Conservation (phyloP, 2,113 vertebrate genomes). For the Pelodiscus sinensis region DNA sequence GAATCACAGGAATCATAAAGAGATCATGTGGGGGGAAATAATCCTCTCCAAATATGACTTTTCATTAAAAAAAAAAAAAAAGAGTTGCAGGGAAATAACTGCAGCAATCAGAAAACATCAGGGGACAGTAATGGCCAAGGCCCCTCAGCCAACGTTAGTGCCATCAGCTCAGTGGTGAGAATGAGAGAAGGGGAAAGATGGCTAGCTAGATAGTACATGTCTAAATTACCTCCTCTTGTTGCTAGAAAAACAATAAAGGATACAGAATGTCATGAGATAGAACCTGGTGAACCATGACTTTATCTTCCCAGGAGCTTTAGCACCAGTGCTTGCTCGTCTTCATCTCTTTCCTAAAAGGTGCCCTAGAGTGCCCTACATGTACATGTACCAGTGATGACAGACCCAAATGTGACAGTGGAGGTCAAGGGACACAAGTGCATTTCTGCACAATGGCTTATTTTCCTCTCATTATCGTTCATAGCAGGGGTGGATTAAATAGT, state of each 20-base stretch:
- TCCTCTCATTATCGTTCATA: constrained; percentile 14
- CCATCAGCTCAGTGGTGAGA: background rate
- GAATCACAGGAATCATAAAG: background rate
- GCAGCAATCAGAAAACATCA: background rate
- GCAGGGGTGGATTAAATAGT: constrained; percentile 26
- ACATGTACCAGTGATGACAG: background rate
- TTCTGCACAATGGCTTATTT: background rate
- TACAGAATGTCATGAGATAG: background rate
- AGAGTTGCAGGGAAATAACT: constrained; percentile 5
- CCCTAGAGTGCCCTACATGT: rapidly evolving
- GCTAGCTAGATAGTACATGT: background rate
- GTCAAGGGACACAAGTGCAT: background rate
- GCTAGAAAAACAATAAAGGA: background rate
- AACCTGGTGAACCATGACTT: background rate
- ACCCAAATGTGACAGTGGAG: rapidly evolving
- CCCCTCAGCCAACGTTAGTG: background rate
- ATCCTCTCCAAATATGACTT: background rate
- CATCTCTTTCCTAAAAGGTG: background rate
- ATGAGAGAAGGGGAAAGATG: background rate
- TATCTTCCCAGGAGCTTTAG: background rate
- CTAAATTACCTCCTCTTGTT: background rate
- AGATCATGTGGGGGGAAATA: rapidly evolving
- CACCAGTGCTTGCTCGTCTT: background rate
- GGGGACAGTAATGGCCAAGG: background rate
- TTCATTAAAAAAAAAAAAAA: constrained; percentile 52